Evolutionary conservation across 1,140 invertebrate species (phyloP), one percentile per base, ranked within the genome.

Genomic region (Atta colombica): DNA sequence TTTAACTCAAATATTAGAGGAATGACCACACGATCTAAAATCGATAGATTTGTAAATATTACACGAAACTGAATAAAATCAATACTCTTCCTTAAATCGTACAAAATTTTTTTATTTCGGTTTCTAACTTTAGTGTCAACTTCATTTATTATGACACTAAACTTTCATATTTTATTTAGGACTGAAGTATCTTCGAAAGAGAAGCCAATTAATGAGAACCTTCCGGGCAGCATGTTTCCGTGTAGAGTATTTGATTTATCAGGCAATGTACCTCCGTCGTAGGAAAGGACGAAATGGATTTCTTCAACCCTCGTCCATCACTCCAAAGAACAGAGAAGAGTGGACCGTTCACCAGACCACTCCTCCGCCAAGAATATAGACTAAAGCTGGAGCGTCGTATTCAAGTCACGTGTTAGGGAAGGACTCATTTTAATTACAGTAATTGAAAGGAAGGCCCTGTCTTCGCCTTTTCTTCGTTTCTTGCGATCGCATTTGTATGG

Each of bases 241-340:
- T 25, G 58, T 10, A 18, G 45, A 61, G 31, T 53, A 25, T 72
- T 87, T 87, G 85, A 87, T 87, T 87, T 87, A 87, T 87, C 69
- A 72, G 80, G 21, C 68, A 8, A 28, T 87, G 66, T 82, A 82
- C 53, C 31, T 39, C 16, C 35, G 21, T 65, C 14, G 28, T 28
- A 63, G 16, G 66, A 69, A 65, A 55, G 21, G 16, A 55, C 53
- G 45, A 82, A 87, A 63, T 65, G 49, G 25, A 87, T 75, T 72
- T 72, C 14, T 45, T 51, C 35, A 31, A 78, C 51, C 49, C 68
- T 87, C 77, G 68, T 87, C 85, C 68, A 87, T 87, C 77, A 87
- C 77, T 71, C 65, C 45, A 25, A 72, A 49, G 65, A 82, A 77
- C 61, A 49, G 31, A n/a, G 21, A 77, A 66, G 82, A 85, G 51